Percentiles rank a stretch among this genome's conserved stretches.
phyloP scores from a whole-genome alignment of 2,797 vertebrate species.

The Tiaroga cobitis region DNA sequence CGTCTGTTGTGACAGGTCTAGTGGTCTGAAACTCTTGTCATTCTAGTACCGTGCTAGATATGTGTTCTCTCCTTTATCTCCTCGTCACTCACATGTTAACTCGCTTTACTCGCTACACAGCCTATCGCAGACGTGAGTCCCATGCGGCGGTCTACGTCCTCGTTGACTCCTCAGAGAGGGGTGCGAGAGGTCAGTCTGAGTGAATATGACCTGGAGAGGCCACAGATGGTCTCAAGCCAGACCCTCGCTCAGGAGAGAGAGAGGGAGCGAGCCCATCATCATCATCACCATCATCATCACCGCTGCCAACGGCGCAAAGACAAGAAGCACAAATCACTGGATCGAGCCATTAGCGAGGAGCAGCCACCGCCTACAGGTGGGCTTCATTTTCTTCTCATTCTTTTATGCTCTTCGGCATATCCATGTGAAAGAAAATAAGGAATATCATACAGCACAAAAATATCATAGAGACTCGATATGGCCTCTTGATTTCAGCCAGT shows the following conservation, averaged over 20 bases:
- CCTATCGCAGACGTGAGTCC: slow-evolving; percentile 89
- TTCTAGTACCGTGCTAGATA: slow-evolving; percentile 42
- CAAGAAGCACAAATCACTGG: slow-evolving; percentile 89
- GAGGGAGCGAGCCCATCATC: slow-evolving; percentile 75
- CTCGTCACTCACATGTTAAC: neutral
- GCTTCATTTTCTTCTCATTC: slow-evolving; percentile 12
- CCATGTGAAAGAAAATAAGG: neutral
- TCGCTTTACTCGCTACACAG: slow-evolving; percentile 69
- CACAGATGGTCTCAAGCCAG: slow-evolving; percentile 58
- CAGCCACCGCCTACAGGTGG: slow-evolving; percentile 81
- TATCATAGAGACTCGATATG: neutral
- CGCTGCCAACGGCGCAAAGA: slow-evolving; percentile 81
- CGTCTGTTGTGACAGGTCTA: slow-evolving; percentile 56
- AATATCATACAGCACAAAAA: neutral
- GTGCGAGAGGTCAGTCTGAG: slow-evolving; percentile 79
- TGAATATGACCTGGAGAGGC: slow-evolving; percentile 82
- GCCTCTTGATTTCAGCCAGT: neutral
- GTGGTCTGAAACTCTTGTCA: slow-evolving; percentile 60
- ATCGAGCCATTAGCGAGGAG: slow-evolving; percentile 78
- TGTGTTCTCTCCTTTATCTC: neutral
- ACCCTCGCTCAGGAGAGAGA: slow-evolving; percentile 62
- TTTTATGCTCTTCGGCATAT: neutral
- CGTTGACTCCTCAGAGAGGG: slow-evolving; percentile 81
- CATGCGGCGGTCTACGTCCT: slow-evolving; percentile 93
- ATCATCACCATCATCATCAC: slow-evolving; percentile 90